These are phyloP conservation scores for Telmatherina bonti DNA, from an alignment of 2,797 vertebrate species.

Conservation along the genomic window DNA sequence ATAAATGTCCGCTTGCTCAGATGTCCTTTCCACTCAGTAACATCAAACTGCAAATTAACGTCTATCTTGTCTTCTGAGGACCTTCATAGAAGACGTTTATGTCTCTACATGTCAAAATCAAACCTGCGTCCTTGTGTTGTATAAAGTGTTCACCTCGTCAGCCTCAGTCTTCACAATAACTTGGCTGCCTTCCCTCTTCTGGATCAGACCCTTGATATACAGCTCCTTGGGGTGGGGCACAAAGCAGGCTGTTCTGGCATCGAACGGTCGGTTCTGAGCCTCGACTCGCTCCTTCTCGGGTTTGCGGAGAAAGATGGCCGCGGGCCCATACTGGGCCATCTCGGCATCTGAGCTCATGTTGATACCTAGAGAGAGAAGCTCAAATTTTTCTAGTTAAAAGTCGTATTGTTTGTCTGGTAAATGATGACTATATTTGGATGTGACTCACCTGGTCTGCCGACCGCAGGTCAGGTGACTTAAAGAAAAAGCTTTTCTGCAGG, in stretches of 20 bases:
- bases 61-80: too few relatives aligned
- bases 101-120: too few relatives aligned
- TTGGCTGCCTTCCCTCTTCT: slow-evolving; percentile 80
- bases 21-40: too few relatives aligned
- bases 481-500: neutral
- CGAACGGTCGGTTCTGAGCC: slow-evolving; percentile 89
- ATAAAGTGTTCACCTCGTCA: slow-evolving; percentile 72
- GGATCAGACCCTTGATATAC: slow-evolving; percentile 86
- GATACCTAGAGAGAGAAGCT: slow-evolving; percentile 12
- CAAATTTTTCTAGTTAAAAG: neutral
- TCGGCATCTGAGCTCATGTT: slow-evolving; percentile 74
- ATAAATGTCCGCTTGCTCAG: too few relatives aligned
- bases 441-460: slow-evolving; percentile 28
- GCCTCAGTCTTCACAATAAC: slow-evolving; percentile 85
- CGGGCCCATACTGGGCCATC: slow-evolving; percentile 86
- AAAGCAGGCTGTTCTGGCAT: slow-evolving; percentile 88
- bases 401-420: neutral
- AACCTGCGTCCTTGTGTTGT: rapidly evolving
- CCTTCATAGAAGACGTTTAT: too few relatives aligned
- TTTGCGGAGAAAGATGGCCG: slow-evolving; percentile 85
- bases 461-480: neutral
- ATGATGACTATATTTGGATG: neutral
- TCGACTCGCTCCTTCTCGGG: slow-evolving; percentile 86
- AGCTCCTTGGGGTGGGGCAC: slow-evolving; percentile 84
- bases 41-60: too few relatives aligned